phyloP scores from a whole-genome alignment of 1,140 invertebrate species.

The Diabrotica undecimpunctata region DNA sequence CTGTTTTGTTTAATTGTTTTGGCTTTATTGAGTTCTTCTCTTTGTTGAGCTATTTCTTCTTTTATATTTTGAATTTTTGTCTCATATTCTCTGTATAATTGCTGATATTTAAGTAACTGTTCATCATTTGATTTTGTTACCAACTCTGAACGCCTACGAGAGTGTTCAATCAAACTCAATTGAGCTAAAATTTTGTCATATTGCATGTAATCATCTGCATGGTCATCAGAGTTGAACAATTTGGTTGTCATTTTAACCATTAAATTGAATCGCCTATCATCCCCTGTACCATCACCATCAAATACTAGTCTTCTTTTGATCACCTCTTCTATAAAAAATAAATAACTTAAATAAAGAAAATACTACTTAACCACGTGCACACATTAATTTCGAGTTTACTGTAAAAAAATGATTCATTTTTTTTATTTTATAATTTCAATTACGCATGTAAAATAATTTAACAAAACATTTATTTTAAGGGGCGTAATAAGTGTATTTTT shows the following conservation, averaged over 20 bases:
- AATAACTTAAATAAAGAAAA: too few species aligned
- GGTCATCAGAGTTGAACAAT: slow-evolving; percentile 74
- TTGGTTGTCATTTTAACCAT: slow-evolving; percentile 85
- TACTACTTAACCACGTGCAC: too few species aligned
- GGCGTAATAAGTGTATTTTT: too few species aligned
- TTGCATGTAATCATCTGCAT: slow-evolving; percentile 66
- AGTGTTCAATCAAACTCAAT: slow-evolving; percentile 83
- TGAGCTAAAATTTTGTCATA: slow-evolving; percentile 79
- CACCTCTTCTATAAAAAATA: slow-evolving; percentile 76
- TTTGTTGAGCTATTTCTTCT: slow-evolving; percentile 69
- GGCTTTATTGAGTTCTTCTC: slow-evolving; percentile 71
- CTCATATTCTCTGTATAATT: slow-evolving; percentile 73
- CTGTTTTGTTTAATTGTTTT: slow-evolving; percentile 83
- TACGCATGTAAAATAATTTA: too few species aligned
- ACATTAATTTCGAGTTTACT: too few species aligned
- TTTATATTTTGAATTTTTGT: slow-evolving; percentile 72
- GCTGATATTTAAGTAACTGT: slow-evolving; percentile 81
- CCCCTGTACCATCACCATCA: slow-evolving; percentile 93
- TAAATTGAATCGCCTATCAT: slow-evolving; percentile 84
- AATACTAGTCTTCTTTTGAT: slow-evolving; percentile 85
- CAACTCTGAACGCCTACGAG: slow-evolving; percentile 78
- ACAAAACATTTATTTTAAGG: too few species aligned
- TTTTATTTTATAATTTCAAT: too few species aligned
- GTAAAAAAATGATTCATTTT: too few species aligned
- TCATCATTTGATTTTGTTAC: slow-evolving; percentile 77